These are phyloP conservation scores for Manis pentadactyla DNA, from an alignment of 2,797 vertebrate species.

Conservation along the genomic window DNA sequence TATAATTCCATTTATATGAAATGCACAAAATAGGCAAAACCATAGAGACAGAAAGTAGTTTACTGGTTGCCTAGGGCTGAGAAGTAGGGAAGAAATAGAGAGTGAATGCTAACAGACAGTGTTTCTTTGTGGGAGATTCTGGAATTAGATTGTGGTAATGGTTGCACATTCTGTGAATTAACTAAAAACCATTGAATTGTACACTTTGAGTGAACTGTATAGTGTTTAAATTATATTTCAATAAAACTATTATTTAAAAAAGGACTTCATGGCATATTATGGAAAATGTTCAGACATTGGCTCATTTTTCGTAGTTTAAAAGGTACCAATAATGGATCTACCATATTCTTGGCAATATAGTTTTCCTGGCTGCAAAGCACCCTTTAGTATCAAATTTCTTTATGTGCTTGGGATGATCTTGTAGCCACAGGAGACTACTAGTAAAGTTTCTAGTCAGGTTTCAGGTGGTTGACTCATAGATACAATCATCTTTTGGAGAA, in stretches of 20 bases:
- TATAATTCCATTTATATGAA: neutral
- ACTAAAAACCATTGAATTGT: neutral
- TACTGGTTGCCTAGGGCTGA: neutral
- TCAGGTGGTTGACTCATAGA: neutral
- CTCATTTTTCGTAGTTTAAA: constrained; percentile 14
- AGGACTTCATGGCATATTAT: neutral
- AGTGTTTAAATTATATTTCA: neutral
- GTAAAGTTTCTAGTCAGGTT: neutral
- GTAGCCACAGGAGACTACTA: neutral
- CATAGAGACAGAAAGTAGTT: neutral
- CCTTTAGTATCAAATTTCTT: neutral
- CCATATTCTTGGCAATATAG: neutral
- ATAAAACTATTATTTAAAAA: neutral
- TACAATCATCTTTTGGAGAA: constrained; percentile 19
- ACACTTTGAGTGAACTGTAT: neutral
- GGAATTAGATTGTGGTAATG: neutral
- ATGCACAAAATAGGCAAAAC: neutral
- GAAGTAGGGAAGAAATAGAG: neutral
- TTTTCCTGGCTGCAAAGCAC: constrained; percentile 15
- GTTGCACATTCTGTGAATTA: neutral
- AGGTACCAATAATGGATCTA: neutral
- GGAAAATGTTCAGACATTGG: neutral
- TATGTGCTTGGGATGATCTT: neutral
- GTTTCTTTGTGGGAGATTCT: neutral
- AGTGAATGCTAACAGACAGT: neutral